Evolutionary conservation across 2,888 invertebrate species (phyloP), one percentile per base, ranked within the genome.

Genomic region (Monoplex corrugatus): DNA sequence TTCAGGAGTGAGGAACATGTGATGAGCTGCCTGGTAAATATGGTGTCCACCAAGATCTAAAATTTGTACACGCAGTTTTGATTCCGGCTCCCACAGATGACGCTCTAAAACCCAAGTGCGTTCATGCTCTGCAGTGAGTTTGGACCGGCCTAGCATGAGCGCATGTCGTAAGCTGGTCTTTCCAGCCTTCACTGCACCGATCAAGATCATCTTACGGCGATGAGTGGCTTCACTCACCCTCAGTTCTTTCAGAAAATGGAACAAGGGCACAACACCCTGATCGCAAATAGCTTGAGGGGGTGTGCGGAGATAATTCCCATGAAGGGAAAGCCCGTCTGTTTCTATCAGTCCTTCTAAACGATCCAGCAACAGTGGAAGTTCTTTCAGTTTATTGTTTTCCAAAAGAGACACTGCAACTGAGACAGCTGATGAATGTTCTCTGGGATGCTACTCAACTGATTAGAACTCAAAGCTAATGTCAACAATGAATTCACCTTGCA

Each of bases 21-120:
- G 94, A 82, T 95, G 94, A 10, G 95, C 95, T 28, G 94, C 94
- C 38, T 94, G 94, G 90, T 95, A 95, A 45, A 95, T 94, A 87
- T 95, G 94, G 88, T 95, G 95, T 2, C 95, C 95, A 0, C 95
- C 95, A 92, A 95, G 94, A 90, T 95, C 95, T 28, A 95, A 91
- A 63, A 95, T 93, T 91, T 94, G 94, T n/a, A 95, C 93, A 28
- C 94, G 88, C 16, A 94, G 89, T n/a, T 93, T 92, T 0, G 94
- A 93, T 80, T 94, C 94, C 0, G 95, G 95, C 87, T 95, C 95
- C 95, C 95, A 95, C 16, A 95, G 91, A 86, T 94, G 94, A 68
- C 94, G 91, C 84, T 95, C 95, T 90, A 95, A 91, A 8, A 95
- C 95, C 94, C 94, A 94, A 2, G 95, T 95, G n/a, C 95, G 90